phyloP scores from a whole-genome alignment of 1,140 invertebrate species.

The Macrostomum lignano region DNA sequence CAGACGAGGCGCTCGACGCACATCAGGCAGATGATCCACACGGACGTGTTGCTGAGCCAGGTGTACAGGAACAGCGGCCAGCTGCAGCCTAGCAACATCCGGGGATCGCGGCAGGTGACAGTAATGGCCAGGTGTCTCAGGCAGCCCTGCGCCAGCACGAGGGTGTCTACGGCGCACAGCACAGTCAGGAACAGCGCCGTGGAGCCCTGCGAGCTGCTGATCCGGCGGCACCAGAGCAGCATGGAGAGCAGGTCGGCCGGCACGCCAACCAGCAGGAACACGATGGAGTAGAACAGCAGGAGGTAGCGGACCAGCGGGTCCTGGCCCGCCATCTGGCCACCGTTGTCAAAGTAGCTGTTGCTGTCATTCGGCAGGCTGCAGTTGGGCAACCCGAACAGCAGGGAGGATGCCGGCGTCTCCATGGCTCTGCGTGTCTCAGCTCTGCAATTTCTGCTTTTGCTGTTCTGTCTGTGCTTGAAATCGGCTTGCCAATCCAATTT shows the following conservation, averaged over 20 bases:
- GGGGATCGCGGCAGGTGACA: neutral
- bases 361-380: too few species aligned
- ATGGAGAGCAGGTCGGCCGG: neutral
- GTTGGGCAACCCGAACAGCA: too few species aligned
- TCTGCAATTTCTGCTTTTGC: too few species aligned
- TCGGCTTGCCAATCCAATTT: too few species aligned
- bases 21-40: neutral
- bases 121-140: neutral
- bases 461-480: too few species aligned
- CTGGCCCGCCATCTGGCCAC: too few species aligned
- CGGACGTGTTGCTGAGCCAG: neutral
- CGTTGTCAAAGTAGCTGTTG: too few species aligned
- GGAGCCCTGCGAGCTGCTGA: neutral
- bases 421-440: too few species aligned
- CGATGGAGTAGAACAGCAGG: too few species aligned
- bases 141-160: conserved; percentile 1
- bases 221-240: neutral
- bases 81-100: conserved; percentile 1
- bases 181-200: neutral
- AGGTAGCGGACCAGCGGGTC: too few species aligned
- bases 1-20: conserved; percentile 1
- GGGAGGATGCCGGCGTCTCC: too few species aligned
- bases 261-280: conserved; percentile 1
- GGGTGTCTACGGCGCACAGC: conserved; percentile 1
- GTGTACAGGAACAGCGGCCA: neutral